These are phyloP conservation scores for Corvus hawaiiensis DNA, from an alignment of 2,113 vertebrate species.

Conservation along the genomic window DNA sequence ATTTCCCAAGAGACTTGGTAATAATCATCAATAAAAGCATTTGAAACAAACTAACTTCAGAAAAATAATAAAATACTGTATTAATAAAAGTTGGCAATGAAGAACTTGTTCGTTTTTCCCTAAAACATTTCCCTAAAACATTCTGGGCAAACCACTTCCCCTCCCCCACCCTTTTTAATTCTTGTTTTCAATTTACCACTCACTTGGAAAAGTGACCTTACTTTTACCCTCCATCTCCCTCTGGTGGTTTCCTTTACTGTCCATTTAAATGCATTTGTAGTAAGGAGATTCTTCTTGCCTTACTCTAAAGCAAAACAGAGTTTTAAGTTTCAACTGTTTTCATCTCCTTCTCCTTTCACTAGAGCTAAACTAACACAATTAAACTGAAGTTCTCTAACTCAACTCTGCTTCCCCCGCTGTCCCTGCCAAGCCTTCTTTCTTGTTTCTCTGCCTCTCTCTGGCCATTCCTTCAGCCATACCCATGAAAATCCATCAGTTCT, in stretches of 20 bases:
- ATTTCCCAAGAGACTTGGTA: not conserved
- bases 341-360: not conserved
- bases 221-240: constrained; percentile 49
- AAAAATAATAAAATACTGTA: not conserved
- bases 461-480: not conserved
- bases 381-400: not conserved
- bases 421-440: fast-evolving
- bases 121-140: not conserved
- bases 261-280: not conserved
- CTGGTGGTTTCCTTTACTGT: constrained; percentile 26
- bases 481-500: not conserved
- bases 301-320: not conserved
- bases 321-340: not conserved
- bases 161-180: not conserved
- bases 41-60: not conserved
- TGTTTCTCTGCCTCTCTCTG: not conserved
- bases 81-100: not conserved
- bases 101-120: not conserved
- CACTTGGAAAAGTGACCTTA: not conserved
- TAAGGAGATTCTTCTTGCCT: not conserved
- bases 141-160: not conserved
- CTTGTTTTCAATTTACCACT: not conserved
- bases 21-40: not conserved
- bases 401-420: not conserved
- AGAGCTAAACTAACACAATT: not conserved